Conservation (phyloP, 2,888 invertebrate genomes). For the Eurytoma adleriae region DNA sequence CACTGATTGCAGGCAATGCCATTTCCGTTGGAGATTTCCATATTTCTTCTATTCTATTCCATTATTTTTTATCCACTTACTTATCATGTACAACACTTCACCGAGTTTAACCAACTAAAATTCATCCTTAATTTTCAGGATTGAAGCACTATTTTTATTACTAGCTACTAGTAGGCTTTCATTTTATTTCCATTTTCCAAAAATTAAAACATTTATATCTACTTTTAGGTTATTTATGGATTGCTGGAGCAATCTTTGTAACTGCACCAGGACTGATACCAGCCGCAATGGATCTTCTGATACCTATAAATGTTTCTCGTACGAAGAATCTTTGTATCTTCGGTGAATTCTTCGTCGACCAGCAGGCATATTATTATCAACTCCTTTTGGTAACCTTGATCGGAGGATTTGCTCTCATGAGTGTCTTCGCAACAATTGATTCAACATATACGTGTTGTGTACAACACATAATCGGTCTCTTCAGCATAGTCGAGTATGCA, state of each 20-base stretch:
- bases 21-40: too few relatives aligned
- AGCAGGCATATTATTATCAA: conserved; percentile 9
- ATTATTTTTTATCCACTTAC: too few relatives aligned
- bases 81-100: too few relatives aligned
- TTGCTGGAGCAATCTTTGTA: not conserved
- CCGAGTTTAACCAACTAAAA: too few relatives aligned
- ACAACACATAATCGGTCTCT: conserved; percentile 21
- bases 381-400: not conserved
- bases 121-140: too few relatives aligned
- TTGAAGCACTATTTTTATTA: too few relatives aligned
- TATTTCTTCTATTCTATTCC: too few relatives aligned
- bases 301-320: conserved; percentile 10
- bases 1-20: too few relatives aligned
- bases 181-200: too few relatives aligned
- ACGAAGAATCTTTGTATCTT: conserved; percentile 1
- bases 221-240: conserved; percentile 12
- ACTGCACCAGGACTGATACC: not conserved
- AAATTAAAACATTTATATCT: too few relatives aligned
- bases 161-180: too few relatives aligned
- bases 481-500: conserved; percentile 36
- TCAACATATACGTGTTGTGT: conserved; percentile 6
- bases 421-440: conserved; percentile 9
- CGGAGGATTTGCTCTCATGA: not conserved
- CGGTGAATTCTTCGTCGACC: conserved; percentile 41
- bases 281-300: not conserved